Evolutionary conservation across 30 jellyfish, hydroid and myxozoan genomes (phyloP), one percentile per base, ranked within the genome.

Genomic region (Hydractinia symbiolongicarpus): DNA sequence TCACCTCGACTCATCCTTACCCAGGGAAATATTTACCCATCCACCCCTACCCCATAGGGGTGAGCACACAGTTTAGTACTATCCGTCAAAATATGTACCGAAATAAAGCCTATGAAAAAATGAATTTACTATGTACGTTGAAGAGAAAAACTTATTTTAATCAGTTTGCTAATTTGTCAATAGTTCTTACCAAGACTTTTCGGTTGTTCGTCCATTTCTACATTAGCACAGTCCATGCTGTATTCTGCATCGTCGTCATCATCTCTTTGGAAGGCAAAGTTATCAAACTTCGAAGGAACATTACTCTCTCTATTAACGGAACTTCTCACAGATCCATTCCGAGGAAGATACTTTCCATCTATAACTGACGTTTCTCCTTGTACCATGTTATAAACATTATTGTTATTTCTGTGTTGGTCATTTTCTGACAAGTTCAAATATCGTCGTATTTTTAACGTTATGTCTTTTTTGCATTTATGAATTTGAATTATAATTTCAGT

Each of bases 401-500:
- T 50, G 55, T 53, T 67, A 64, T 20, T 62, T 5, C 72, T 49
- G 61, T 85, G 19, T 64, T 58, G 69, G 17, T 64, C 74, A n/a
- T 61, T 77, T 30, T 49, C 60, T 19, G 44, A 30, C n/a, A 77
- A 7, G 53, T 78, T 84, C 72, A 86, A 77, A 54, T 78, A 86
- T 64, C 98, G 73, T 53, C 92, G 89, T 13, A 91, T 76, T 71
- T 84, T 89, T 58, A 93, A 83, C 13, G 86, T 79, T 8, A 93
- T 93, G 30, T 66, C 69, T 53, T 75, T 86, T 64, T 93, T 93
- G 73, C 84, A 91, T 72, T 87, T 93, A 81, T 93, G 98, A 55
- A 93, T 93, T 74, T 81, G 89, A 90, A 93, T 84, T 77, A 93
- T 93, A 57, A 93, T 86, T 11, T 93, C 98, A 9, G 94, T 83